Percentiles rank a stretch among this genome's conserved stretches.
Evolutionary conservation across 2,113 vertebrate species (phyloP).

Genomic region (Climacteris rufus): DNA sequence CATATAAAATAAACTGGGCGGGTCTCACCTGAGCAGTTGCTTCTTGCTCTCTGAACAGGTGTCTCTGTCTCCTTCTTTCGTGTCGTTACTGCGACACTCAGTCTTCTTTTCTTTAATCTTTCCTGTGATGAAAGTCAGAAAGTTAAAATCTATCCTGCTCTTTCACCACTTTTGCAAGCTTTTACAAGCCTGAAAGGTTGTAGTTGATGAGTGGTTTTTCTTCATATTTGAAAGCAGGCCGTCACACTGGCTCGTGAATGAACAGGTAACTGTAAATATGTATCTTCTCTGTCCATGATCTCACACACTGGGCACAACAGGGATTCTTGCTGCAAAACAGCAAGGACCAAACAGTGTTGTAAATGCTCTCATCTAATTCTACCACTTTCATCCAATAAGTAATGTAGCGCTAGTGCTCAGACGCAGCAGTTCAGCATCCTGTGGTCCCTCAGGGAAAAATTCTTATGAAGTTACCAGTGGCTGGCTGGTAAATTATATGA

Average conservation of each 20-base stretch:
- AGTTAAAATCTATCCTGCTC: not conserved
- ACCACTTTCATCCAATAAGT: conserved; percentile 79
- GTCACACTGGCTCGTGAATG: not conserved
- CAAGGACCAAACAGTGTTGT: conserved; percentile 73
- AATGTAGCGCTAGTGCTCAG: conserved; percentile 56
- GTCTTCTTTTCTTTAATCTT: not conserved
- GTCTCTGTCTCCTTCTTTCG: too few relatives aligned
- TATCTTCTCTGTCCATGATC: conserved; percentile 8
- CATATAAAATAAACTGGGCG: too few relatives aligned
- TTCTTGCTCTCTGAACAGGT: too few relatives aligned
- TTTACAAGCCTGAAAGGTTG: not conserved
- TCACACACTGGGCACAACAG: conserved; percentile 66
- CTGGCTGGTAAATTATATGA: conserved; percentile 50
- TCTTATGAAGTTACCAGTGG: conserved; percentile 65
- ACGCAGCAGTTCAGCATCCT: conserved; percentile 61
- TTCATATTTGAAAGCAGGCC: conserved; percentile 2
- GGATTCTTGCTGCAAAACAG: conserved; percentile 66
- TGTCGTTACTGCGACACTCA: too few relatives aligned
- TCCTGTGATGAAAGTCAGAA: not conserved
- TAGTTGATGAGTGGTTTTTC: not conserved
- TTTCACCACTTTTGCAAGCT: not conserved
- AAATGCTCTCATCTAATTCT: conserved; percentile 81
- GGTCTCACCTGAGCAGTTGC: too few relatives aligned
- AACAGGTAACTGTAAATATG: conserved; percentile 41
- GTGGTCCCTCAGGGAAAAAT: conserved; percentile 63